Evolutionary conservation across 2,888 invertebrate genomes (phyloP).

Genomic region (Galerucella calmariensis): DNA sequence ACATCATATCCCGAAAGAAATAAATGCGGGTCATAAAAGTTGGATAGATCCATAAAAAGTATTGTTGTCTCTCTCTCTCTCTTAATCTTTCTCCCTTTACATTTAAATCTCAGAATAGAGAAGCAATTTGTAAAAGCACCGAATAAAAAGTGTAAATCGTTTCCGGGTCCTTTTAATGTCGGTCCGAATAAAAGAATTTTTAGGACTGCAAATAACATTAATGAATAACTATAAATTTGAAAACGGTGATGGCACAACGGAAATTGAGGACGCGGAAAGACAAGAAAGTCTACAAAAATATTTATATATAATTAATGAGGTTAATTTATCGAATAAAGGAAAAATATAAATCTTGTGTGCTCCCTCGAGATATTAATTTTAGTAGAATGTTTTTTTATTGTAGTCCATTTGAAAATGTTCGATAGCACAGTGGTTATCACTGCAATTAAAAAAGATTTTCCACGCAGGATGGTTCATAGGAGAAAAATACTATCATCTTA

Average conservation of each 20-base stretch:
- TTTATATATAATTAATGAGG: conserved; percentile 3
- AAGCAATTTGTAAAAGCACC: conserved; percentile 6
- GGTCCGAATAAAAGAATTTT: conserved; percentile 1
- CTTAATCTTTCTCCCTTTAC: background rate
- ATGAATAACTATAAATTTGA: conserved; percentile 6
- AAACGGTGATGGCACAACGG: background rate
- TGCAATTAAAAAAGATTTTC: too few relatives aligned
- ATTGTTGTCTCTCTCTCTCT: background rate
- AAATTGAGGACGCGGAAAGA: background rate
- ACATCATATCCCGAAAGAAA: background rate
- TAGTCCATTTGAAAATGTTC: too few relatives aligned
- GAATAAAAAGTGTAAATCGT: conserved; percentile 8
- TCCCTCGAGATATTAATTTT: too few relatives aligned
- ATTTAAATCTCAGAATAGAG: background rate
- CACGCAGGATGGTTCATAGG: too few relatives aligned
- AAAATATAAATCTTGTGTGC: too few relatives aligned
- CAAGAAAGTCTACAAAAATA: background rate
- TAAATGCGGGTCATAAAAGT: conserved; percentile 1
- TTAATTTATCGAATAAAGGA: too few relatives aligned
- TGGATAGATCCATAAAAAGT: conserved; percentile 5
- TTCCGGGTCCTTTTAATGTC: background rate
- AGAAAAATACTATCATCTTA: too few relatives aligned
- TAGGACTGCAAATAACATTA: conserved; percentile 4
- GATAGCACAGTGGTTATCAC: too few relatives aligned
- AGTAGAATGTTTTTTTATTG: too few relatives aligned